These are phyloP conservation scores for Elysia crispata DNA, from an alignment of 2,888 invertebrate species.

Conservation along the genomic window DNA sequence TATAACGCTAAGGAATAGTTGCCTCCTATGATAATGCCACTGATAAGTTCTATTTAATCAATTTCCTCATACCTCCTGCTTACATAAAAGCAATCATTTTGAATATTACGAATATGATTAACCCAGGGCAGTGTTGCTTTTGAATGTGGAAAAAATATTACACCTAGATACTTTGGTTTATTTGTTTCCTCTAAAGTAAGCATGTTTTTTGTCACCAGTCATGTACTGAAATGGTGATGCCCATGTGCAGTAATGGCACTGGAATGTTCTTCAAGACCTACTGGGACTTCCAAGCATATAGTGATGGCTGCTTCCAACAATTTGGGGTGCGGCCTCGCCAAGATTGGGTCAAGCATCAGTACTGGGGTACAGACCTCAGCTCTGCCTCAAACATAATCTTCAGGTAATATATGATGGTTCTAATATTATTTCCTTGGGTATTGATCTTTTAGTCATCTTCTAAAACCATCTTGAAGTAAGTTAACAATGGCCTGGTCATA, in stretches of 20 bases:
- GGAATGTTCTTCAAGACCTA: constrained; percentile 87
- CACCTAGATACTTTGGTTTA: too few species aligned
- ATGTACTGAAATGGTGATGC: constrained; percentile 98
- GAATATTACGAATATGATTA: too few species aligned
- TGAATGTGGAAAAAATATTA: too few species aligned
- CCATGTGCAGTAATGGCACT: constrained; percentile 86
- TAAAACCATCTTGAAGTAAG: too few species aligned
- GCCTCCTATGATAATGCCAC: not conserved
- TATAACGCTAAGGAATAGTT: too few species aligned
- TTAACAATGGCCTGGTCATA: too few species aligned
- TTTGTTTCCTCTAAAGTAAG: too few species aligned
- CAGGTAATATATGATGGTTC: constrained; percentile 67
- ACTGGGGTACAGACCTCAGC: constrained; percentile 87
- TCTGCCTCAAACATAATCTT: constrained; percentile 82
- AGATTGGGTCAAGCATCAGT: constrained; percentile 85
- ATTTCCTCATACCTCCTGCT: not conserved
- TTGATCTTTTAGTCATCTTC: too few species aligned
- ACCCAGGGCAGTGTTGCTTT: too few species aligned
- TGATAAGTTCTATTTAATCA: not conserved
- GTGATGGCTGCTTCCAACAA: constrained; percentile 84
- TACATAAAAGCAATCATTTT: too few species aligned
- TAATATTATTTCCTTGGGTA: too few species aligned
- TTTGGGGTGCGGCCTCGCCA: constrained; percentile 85
- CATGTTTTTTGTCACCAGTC: constrained; percentile 80
- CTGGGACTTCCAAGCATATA: constrained; percentile 83